Evolutionary conservation across 2,113 vertebrate species (phyloP).

Genomic region (Hirundichthys speculiger): DNA sequence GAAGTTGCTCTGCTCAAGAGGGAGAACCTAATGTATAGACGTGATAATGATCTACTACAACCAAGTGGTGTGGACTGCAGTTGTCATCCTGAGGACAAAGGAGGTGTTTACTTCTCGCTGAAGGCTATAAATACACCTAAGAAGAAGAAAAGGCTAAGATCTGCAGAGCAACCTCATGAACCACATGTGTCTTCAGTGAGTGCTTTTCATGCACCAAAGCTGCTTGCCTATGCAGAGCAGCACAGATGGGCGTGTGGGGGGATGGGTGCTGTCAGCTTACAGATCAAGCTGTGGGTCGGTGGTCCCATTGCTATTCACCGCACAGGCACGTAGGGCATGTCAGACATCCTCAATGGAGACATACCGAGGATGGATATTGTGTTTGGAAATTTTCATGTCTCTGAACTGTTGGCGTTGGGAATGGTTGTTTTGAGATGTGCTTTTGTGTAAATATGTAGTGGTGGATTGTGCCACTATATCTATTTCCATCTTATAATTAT

Average conservation of each 20-base stretch:
- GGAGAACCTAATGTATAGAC: slow-evolving; percentile 17
- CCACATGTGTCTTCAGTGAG: slow-evolving; percentile 37
- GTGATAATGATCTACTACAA: slow-evolving; percentile 29
- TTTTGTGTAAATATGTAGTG: slow-evolving; percentile 7
- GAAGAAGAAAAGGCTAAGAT: not conserved
- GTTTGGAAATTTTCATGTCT: slow-evolving; percentile 36
- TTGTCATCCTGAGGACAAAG: slow-evolving; percentile 35
- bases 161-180: slow-evolving; percentile 28
- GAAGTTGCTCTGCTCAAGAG: slow-evolving; percentile 12
- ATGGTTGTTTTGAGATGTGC: slow-evolving; percentile 4
- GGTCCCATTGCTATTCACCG: slow-evolving; percentile 76
- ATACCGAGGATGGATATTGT: slow-evolving; percentile 51
- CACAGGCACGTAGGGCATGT: slow-evolving; percentile 72
- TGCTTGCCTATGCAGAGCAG: slow-evolving; percentile 71
- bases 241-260: slow-evolving; percentile 76
- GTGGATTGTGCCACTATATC: not conserved
- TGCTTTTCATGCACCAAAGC: slow-evolving; percentile 48
- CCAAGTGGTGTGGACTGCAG: slow-evolving; percentile 6
- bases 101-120: slow-evolving; percentile 21
- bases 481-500: slow-evolving; percentile 2
- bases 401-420: slow-evolving; percentile 4
- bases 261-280: slow-evolving; percentile 75
- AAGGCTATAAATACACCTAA: slow-evolving; percentile 12
- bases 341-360: slow-evolving; percentile 68
- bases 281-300: slow-evolving; percentile 74